Base-by-base conservation (phyloP, 2,888 invertebrate genomes). In the Xestia ashworthii region DNA sequence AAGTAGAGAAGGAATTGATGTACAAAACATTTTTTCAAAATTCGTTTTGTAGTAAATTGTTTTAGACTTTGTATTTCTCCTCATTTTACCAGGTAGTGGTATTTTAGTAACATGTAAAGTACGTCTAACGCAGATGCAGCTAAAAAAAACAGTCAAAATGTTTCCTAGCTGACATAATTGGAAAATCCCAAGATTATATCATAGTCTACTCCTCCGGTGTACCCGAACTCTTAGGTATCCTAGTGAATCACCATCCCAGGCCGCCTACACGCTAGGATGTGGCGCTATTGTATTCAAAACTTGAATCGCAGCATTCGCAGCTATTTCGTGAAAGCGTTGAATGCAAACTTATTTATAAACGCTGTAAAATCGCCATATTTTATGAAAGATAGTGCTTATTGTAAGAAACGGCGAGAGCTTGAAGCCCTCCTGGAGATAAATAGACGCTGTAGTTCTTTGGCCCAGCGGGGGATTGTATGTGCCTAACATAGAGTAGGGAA, bases 261-360 rank as follows among this genome's bases (percentile, higher is more conserved):
- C 80, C 86, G 86, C 90, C 90, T 83, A 91, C 90, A 86, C 91
- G 71, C 79, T 78, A 80, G 73, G 82, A 77, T 78, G 83, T 76
- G 76, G 81, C 70, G 83, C 86, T 85, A 90, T 91, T 91, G 91
- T 90, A 87, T 89, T 89, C 90, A 87, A 82, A 88, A 89, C 76
- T 70, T 83, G 83, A 85, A 84, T 83, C 73, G 74, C 74, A 58
- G 73, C 78, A 81, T 76, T 82, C 73, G 76, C 76, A 67, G 76
- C 76, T 87, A 89, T 91, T 89, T 89, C 81, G 87, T 85, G 88
- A 88, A 89, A 90, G 88, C 87, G 82, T 79, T 88, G 87, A 87
- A 87, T 90, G 82, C 82, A 71, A 82, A 82, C 81, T 84, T 82
- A 88, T 86, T 85, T 86, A 87, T 87, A 78, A 53, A 58, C 32